Percentiles rank a stretch among this genome's conserved stretches.
These are phyloP conservation scores for Orussus abietinus DNA, from an alignment of 1,140 invertebrate genomes.

Conservation along the genomic window DNA sequence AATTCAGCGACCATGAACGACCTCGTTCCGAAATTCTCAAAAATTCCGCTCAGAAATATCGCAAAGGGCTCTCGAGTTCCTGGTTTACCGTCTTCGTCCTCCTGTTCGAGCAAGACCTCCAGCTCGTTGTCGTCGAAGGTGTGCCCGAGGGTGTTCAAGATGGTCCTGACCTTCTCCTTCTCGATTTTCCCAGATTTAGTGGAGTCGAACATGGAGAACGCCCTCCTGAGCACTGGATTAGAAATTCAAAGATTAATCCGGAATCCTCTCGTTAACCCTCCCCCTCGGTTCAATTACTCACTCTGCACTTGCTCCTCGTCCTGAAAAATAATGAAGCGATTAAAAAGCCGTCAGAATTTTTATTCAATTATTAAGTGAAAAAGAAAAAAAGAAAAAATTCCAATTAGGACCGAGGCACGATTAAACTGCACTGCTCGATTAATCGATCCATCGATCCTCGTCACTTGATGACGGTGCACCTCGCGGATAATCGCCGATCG, in stretches of 20 bases:
- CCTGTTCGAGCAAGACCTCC: conserved; percentile 63
- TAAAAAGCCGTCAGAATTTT: not conserved
- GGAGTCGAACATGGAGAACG: conserved; percentile 76
- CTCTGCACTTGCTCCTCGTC: conserved; percentile 63
- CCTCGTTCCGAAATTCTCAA: too few relatives aligned
- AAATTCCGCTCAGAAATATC: too few relatives aligned
- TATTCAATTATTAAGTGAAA: too few relatives aligned
- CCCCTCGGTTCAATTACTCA: conserved; percentile 44
- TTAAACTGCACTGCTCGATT: not conserved
- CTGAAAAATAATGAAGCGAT: conserved; percentile 49
- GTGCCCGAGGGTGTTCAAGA: conserved; percentile 72
- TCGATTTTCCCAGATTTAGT: conserved; percentile 68
- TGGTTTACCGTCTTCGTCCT: conserved; percentile 68
- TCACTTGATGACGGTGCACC: too few relatives aligned
- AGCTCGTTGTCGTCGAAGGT: conserved; percentile 69
- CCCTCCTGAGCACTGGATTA: conserved; percentile 62
- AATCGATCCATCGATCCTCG: too few relatives aligned
- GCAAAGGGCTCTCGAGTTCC: too few relatives aligned
- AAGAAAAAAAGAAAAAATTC: conserved; percentile 17
- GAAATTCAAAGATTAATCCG: conserved; percentile 3
- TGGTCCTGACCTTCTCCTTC: conserved; percentile 70
- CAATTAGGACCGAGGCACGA: not conserved
- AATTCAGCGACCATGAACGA: too few relatives aligned
- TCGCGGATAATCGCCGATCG: too few relatives aligned
- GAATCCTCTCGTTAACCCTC: not conserved